Conservation (phyloP, 2,113 vertebrate species). For the mouse (Mus musculus) region DNA sequence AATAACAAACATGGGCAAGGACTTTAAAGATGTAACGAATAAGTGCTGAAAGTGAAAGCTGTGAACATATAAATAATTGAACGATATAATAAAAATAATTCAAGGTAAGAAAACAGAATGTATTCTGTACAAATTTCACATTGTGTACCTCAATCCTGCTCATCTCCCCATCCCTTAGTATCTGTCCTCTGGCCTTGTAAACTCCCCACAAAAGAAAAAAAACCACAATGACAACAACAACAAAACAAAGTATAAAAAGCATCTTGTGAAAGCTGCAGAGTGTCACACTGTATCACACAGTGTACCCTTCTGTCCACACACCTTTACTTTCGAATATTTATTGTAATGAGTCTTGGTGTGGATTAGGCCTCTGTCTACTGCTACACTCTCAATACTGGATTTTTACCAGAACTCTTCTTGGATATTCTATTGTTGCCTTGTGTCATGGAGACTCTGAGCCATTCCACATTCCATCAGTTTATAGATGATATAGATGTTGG, state of each 20-base stretch:
- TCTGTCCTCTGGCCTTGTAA: not conserved
- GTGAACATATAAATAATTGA: not conserved
- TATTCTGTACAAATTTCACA: not conserved
- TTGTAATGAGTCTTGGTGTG: not conserved
- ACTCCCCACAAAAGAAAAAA: not conserved
- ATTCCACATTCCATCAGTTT: not conserved
- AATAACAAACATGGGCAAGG: not conserved
- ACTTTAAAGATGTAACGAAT: not conserved
- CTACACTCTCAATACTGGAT: not conserved
- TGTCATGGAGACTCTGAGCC: not conserved
- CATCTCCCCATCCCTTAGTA: not conserved
- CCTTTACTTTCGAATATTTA: not conserved
- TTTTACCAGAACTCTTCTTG: not conserved
- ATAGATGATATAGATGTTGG: not conserved
- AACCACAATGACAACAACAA: not conserved
- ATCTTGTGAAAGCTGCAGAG: not conserved
- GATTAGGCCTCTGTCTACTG: not conserved
- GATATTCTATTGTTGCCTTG: not conserved
- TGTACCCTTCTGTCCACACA: not conserved
- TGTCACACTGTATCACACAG: not conserved
- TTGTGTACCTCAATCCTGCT: not conserved
- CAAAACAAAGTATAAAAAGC: not conserved
- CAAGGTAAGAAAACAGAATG: not conserved
- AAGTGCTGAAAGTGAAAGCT: not conserved
- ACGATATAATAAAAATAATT: not conserved